These are phyloP conservation scores for Catharus minimus DNA, from an alignment of 2,113 vertebrate genomes.

Conservation along the genomic window DNA sequence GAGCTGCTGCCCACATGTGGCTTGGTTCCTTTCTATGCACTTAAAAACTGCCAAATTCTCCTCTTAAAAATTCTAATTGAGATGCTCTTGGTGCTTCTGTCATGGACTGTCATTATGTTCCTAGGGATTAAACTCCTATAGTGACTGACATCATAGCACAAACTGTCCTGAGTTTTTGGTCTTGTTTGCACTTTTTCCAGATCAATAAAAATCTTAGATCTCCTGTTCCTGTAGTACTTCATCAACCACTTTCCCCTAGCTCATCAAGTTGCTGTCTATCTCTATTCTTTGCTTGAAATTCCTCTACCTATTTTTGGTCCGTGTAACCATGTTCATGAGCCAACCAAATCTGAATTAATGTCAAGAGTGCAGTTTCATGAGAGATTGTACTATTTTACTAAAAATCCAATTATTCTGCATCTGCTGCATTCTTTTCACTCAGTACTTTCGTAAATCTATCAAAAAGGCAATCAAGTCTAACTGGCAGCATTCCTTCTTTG, in stretches of 20 bases:
- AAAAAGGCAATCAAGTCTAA: conserved; percentile 62
- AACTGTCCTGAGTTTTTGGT: neutral
- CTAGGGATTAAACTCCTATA: neutral
- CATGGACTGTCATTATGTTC: neutral
- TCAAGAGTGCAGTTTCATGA: conserved; percentile 41
- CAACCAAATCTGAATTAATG: conserved; percentile 47
- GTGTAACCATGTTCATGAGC: neutral
- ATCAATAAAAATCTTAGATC: neutral
- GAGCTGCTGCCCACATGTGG: neutral
- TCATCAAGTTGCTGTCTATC: neutral
- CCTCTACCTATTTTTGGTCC: conserved; percentile 32
- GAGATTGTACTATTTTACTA: conserved; percentile 38
- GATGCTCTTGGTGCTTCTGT: neutral
- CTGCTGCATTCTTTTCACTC: conserved; percentile 52
- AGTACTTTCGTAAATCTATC: conserved; percentile 40
- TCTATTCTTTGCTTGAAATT: conserved; percentile 22
- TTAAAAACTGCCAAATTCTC: neutral
- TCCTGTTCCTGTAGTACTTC: neutral
- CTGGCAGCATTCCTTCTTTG: conserved; percentile 42
- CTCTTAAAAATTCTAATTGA: neutral
- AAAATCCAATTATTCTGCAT: conserved; percentile 58
- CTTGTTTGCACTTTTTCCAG: neutral
- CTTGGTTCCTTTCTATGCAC: neutral
- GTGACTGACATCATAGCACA: neutral
- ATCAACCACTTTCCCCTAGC: neutral